Conservation (phyloP, 2,113 vertebrate species). For the Panthera uncia region DNA sequence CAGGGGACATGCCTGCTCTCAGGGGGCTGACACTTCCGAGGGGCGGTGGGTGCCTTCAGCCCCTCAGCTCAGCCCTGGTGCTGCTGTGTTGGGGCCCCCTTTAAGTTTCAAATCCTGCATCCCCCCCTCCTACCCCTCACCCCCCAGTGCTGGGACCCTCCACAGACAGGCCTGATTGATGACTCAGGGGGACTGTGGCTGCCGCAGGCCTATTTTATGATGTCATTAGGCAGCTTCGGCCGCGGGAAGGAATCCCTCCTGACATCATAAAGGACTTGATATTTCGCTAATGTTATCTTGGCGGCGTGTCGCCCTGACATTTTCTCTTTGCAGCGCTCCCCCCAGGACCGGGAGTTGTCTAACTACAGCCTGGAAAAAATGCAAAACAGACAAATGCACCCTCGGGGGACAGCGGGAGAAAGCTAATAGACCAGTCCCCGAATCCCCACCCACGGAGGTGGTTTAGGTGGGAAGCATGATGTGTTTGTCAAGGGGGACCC, state of each 20-base stretch:
- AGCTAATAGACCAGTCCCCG: conserved; percentile 79
- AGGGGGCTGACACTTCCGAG: conserved; percentile 64
- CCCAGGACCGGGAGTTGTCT: conserved; percentile 84
- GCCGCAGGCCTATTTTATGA: conserved; percentile 87
- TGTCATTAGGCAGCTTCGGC: conserved; percentile 88
- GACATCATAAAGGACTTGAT: conserved; percentile 90
- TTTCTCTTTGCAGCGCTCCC: conserved; percentile 84
- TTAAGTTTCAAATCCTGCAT: conserved; percentile 69
- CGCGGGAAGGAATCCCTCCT: conserved; percentile 88
- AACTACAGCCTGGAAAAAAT: conserved; percentile 85
- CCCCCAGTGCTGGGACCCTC: conserved; percentile 62
- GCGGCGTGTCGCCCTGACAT: conserved; percentile 84
- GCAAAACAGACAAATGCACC: conserved; percentile 88
- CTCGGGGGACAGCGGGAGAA: conserved; percentile 83
- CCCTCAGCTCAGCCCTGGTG: not conserved
- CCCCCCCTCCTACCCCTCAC: not conserved
- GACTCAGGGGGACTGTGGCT: conserved; percentile 82
- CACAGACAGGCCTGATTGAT: conserved; percentile 85
- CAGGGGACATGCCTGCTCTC: not conserved
- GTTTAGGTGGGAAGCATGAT: conserved; percentile 80
- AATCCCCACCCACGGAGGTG: conserved; percentile 74
- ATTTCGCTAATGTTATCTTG: conserved; percentile 89
- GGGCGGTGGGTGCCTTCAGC: conserved; percentile 45
- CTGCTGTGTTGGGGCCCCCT: conserved; percentile 64
- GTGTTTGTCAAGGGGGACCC: conserved; percentile 74